Base-by-base conservation (phyloP, 2,888 invertebrate genomes). In the Caenorhabditis parvicauda region DNA sequence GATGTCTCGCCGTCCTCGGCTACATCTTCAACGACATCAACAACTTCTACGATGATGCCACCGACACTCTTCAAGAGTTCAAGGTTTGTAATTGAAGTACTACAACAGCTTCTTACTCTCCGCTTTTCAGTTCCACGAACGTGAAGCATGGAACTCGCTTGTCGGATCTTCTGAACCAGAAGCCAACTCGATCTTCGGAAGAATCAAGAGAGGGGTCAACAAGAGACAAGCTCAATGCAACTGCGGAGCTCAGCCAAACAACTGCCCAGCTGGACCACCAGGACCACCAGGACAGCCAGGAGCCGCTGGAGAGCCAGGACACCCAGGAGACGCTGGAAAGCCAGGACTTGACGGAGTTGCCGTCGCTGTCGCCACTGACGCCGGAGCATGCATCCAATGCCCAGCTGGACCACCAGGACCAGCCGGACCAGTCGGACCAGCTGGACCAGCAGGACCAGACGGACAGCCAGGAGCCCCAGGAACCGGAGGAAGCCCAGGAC, bases 1-100 rank as follows among this genome's bases (percentile, higher is more conserved):
- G 48, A n/a, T 64, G 64, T 49, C 51, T 67, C 5, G 49, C 62
- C 45, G 55, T 56, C 41, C 59, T 67, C 48, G 67, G 54, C 29
- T 59, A 48, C 59, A 62, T 67, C 52, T 64, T 64, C 64, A 67
- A 67, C 52, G 67, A 67, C 39, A 67, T 67, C 58, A 64, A 67
- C 62, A 53, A 42, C 14, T 67, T 67, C 57, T 62, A 67, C 51
- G 67, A 64, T 44, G 59, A 67, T 17, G 64, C 58, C 39, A 54
- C 64, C 43, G 58, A 57, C 28, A 59, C 62, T 21, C 51, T 67
- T 54, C 39, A 53, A 28, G 67, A 67, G 47, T 67, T 67, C 55
- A 60, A 64, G 55, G 64, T 61, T 29, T 48, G 37, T 1, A 32
- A 14, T 17, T 2, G 4, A 28, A 32, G 3, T 14, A 12, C 35